A percentile compares a stretch with the other conserved stretches of the same genome.
These are phyloP conservation scores for Triplophysa dalaica DNA, from an alignment of 2,113 vertebrate species.

Conservation along the genomic window DNA sequence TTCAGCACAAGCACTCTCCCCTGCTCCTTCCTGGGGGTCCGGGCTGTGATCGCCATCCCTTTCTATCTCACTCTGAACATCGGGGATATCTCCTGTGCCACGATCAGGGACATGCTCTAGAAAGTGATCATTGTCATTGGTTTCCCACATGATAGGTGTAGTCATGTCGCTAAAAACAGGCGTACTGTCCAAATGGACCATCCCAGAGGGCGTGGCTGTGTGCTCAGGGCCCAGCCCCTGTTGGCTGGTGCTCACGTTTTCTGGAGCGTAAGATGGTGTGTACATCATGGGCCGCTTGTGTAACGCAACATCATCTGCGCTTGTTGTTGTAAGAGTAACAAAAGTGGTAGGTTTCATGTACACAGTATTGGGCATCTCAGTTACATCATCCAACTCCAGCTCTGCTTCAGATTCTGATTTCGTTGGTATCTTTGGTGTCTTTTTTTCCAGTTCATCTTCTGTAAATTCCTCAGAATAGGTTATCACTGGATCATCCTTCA, in stretches of 20 bases:
- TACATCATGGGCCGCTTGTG: constrained; percentile 31
- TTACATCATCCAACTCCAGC: constrained; percentile 38
- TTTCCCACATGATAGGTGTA: constrained; percentile 65
- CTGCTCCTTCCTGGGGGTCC: constrained; percentile 70
- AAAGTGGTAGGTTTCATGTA: constrained; percentile 58
- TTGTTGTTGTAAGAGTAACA: constrained; percentile 54
- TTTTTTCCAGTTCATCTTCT: constrained; percentile 13
- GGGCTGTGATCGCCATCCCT: constrained; percentile 68
- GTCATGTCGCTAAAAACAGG: constrained; percentile 56
- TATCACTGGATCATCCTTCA: not conserved
- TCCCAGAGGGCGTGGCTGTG: constrained; percentile 52
- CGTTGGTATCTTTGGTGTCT: not conserved
- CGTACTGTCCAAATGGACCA: constrained; percentile 46
- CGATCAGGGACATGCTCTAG: constrained; percentile 42
- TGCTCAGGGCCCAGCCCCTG: constrained; percentile 42
- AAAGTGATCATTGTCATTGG: constrained; percentile 58
- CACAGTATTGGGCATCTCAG: constrained; percentile 70
- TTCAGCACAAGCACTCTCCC: constrained; percentile 68
- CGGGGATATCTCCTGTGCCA: constrained; percentile 35
- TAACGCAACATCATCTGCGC: constrained; percentile 50
- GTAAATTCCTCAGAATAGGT: constrained; percentile 2
- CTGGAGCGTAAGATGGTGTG: constrained; percentile 59
- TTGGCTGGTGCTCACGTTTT: constrained; percentile 58
- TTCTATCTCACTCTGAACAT: constrained; percentile 49
- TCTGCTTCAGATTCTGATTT: constrained; percentile 12